A percentile compares a stretch with the other conserved stretches of the same genome.
Evolutionary conservation across 1,140 invertebrate species (phyloP).

Genomic region (Dufourea novaeangliae): DNA sequence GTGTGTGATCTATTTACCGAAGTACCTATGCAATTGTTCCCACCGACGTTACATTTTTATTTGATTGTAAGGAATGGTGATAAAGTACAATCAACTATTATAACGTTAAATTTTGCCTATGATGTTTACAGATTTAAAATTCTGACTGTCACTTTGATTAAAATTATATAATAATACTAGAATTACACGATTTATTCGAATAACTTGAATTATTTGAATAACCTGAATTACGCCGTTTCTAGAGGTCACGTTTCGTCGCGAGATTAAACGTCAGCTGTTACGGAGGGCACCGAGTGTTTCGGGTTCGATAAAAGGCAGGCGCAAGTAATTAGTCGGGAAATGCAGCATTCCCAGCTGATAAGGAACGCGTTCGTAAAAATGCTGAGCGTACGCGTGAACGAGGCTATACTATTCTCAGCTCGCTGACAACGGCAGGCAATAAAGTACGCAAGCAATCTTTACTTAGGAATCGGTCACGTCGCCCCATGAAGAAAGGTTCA

Average conservation of each 20-base stretch:
- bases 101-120: no score
- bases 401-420: no score
- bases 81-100: no score
- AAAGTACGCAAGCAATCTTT: constrained; percentile 6
- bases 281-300: background rate
- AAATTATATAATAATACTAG: no score
- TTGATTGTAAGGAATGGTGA: background rate
- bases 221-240: no score
- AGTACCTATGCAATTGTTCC: no score
- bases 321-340: background rate
- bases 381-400: background rate
- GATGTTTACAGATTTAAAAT: no score
- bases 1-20: no score
- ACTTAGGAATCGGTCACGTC: constrained; percentile 13
- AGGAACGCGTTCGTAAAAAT: background rate
- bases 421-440: constrained; percentile 4
- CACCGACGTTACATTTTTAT: no score
- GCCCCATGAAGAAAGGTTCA: constrained; percentile 11
- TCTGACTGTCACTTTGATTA: no score
- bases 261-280: background rate
- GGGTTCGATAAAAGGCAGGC: background rate
- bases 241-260: background rate
- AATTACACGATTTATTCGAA: no score
- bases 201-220: no score
- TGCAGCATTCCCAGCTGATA: background rate